phyloP scores from a whole-genome alignment of 2,797 vertebrate genomes.

The Epinephelus awoara region DNA sequence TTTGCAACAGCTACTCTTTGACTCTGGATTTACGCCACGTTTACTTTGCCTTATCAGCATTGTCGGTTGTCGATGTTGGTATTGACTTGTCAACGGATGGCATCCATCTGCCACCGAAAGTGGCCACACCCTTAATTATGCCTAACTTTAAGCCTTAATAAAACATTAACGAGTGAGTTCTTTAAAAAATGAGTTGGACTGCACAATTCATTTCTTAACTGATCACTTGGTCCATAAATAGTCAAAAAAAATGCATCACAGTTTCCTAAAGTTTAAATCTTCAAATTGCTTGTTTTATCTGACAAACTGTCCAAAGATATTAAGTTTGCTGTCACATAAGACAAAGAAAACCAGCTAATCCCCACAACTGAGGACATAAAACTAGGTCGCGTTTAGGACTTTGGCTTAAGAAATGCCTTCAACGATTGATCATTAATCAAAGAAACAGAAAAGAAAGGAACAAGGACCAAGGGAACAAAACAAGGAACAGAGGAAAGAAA shows the following conservation, averaged over 20 bases:
- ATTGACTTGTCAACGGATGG: too few species aligned
- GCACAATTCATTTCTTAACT: neutral
- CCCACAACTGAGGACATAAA: neutral
- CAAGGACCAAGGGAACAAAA: neutral
- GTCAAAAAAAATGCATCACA: neutral
- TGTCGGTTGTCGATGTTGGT: too few species aligned
- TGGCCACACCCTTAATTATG: too few species aligned
- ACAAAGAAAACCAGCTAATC: neutral
- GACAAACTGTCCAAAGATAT: too few species aligned
- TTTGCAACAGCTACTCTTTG: too few species aligned
- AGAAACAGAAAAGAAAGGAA: neutral
- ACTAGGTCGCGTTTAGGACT: fast-evolving
- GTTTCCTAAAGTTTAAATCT: neutral
- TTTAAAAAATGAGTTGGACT: too few species aligned
- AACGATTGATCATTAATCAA: neutral
- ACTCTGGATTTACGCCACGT: too few species aligned
- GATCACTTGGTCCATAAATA: neutral
- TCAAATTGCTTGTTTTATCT: neutral
- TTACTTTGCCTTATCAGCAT: too few species aligned
- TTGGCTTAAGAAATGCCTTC: neutral
- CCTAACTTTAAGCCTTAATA: too few species aligned
- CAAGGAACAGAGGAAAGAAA: neutral
- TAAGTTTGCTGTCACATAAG: too few species aligned
- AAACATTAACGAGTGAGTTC: too few species aligned
- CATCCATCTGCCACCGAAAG: too few species aligned